Conservation (phyloP, 2,888 invertebrate genomes). For the Tenodera sinensis region DNA sequence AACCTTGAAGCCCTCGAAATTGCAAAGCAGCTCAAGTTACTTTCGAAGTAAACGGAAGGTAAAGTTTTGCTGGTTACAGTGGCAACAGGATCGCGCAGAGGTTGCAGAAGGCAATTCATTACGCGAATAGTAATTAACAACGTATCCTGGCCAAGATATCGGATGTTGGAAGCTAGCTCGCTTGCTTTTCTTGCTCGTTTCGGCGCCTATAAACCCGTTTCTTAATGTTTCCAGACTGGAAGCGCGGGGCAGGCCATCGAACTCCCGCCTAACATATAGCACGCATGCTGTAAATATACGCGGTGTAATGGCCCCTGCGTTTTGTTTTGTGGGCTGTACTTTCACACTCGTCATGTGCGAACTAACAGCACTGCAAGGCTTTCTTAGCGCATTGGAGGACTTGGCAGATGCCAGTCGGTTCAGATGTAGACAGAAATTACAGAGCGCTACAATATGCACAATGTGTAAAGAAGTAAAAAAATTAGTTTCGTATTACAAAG, state of each 20-base stretch:
- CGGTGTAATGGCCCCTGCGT: no score
- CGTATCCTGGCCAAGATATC: background rate
- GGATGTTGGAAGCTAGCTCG: background rate
- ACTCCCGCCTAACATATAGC: background rate
- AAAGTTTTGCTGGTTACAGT: background rate
- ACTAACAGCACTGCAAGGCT: no score
- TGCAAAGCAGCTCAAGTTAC: background rate
- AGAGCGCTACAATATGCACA: no score
- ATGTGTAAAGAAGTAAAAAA: no score
- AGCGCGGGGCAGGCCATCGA: background rate
- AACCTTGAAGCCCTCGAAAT: background rate
- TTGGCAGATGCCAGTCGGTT: no score
- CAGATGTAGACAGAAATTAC: no score
- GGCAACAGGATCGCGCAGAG: background rate
- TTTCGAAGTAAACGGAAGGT: background rate
- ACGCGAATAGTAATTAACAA: background rate
- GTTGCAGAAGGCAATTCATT: background rate
- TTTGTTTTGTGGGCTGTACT: no score
- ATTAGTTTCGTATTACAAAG: no score
- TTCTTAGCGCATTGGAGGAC: no score
- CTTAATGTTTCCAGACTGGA: background rate
- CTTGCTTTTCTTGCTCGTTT: background rate
- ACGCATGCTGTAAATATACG: background rate
- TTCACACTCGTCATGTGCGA: no score
- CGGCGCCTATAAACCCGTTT: background rate